Base-by-base conservation (phyloP, 2,888 invertebrate species). In the Empis stercorea region DNA sequence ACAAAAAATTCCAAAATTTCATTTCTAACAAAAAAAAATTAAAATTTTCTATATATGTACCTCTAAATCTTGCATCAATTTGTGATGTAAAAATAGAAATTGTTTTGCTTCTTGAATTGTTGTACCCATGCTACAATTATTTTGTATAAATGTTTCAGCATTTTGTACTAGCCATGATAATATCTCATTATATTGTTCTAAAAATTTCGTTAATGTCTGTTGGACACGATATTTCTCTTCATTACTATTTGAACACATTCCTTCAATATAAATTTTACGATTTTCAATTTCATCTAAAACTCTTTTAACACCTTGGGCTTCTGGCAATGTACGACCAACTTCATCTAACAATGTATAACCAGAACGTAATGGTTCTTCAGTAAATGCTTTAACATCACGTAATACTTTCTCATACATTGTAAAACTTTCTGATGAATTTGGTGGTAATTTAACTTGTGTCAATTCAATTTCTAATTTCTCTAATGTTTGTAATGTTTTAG, bases 391-490 rank as follows among this genome's bases (percentile, higher is more conserved):
- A 52, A 86, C 74, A 54, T 81, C 76, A 52, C 73, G 72, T 30
- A 78, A 72, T 51, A 82, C 75, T 55, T 80, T 79, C 30, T 78
- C 72, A 61, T 83, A 84, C 51, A 82, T 73, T 57, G 79, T 76
- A 45, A 78, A 79, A 51, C 84, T 73, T 60, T 80, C 78, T 2
- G 77, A 69, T n/a, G 81, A 79, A 50, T 79, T 79, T 41, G 74
- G 68, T 30, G 79, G 75, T 60, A 81, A 65, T 57, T 81, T 79
- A 41, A 76, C 74, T 42, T 76, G 78, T 42, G 76, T 78, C 52
- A 86, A 61, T 61, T 85, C 81, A 54, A 80, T 76, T 70, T 87
- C 85, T 27, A 87, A 70, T 62, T 85, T 81, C 60, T 84, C 81
- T 55, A 87, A 66, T 61, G 82, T 82, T 43, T 75, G 76, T 43